Base-by-base conservation (phyloP, 1,140 invertebrate genomes). In the Hyposmocoma kahamanoa region DNA sequence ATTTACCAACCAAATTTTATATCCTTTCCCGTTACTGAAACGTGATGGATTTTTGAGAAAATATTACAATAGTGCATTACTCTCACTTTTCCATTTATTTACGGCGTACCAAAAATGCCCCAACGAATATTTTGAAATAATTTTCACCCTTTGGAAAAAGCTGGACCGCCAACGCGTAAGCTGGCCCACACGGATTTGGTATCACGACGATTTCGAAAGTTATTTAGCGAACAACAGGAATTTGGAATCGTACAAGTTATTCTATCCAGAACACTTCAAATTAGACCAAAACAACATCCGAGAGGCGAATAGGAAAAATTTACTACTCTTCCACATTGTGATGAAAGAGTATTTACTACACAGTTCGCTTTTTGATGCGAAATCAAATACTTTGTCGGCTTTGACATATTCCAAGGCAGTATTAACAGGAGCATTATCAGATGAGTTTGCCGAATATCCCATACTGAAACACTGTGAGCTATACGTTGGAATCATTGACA, bases 401-500 rank as follows among this genome's bases (percentile, higher is more conserved):
- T 26, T 82, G 0, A 63, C 84, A 47, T 87, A 87, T 62, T 86
- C 83, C 0, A 67, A 67, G 15, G 77, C 72, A 6, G 67, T 87
- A 15, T 34, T 52, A 17, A 43, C 62, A 4, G 64, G 70, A 21
- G 82, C 67, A 50, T 46, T 87, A 10, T 67, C 78, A 1, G 78
- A 87, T 15, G 82, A 86, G 46, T 86, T 88, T 36, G 60, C 68
- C 2, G 75, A 89, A 42, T 84, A 89, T 59, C 86, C 88, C 1
- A 63, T 90, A 10, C 62, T 90, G 24, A 84, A 74, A 26, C 53
- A 83, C 43, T 89, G 87, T 55, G 67, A 62, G 8, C 39, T 54
- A 10, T 73, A 89, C 26, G 24, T 87, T 4, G 52, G 74, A 11
- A 51, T 76, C n/a, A 55, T 85, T 11, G 79, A 87, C 34, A 59